Evolutionary conservation across 64 coral and sea anemone genomes (phyloP).

Genomic region (Cladopsammia gracilis): DNA sequence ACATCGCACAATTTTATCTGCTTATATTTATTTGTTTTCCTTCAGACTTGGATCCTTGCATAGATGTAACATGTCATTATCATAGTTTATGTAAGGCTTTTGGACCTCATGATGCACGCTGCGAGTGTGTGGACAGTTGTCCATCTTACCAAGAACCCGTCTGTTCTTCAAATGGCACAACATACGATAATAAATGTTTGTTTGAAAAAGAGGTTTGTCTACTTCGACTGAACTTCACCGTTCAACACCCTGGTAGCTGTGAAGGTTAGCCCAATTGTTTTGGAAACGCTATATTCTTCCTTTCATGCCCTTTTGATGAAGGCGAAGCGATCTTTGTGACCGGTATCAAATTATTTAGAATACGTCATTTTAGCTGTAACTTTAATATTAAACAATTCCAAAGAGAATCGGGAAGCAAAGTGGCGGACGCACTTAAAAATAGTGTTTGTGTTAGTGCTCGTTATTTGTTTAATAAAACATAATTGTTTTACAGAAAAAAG

Average conservation of each 20-base stretch:
- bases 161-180: slow-evolving; percentile 37
- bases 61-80: slow-evolving; percentile 48
- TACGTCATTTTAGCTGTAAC: too few species aligned
- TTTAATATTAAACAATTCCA: too few species aligned
- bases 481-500: too few species aligned
- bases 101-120: slow-evolving; percentile 28
- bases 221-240: slow-evolving; percentile 23
- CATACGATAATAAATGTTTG: slow-evolving; percentile 56
- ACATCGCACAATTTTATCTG: too few species aligned
- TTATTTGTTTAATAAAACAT: too few species aligned
- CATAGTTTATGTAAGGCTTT: slow-evolving; percentile 58
- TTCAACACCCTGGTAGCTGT: slow-evolving; percentile 51
- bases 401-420: too few species aligned
- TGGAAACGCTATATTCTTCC: too few species aligned
- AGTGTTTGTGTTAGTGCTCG: too few species aligned
- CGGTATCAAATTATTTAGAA: too few species aligned
- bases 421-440: too few species aligned
- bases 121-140: slow-evolving; percentile 47
- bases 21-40: neutral
- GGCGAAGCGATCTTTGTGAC: too few species aligned
- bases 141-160: slow-evolving; percentile 63
- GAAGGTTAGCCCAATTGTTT: slow-evolving; percentile 1
- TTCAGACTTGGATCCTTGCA: slow-evolving; percentile 62
- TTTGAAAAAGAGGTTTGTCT: slow-evolving; percentile 60
- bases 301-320: too few species aligned